Evolutionary conservation across 2,888 invertebrate genomes (phyloP), one percentile per base, ranked within the genome.

Genomic region (Dilophus febrilis): DNA sequence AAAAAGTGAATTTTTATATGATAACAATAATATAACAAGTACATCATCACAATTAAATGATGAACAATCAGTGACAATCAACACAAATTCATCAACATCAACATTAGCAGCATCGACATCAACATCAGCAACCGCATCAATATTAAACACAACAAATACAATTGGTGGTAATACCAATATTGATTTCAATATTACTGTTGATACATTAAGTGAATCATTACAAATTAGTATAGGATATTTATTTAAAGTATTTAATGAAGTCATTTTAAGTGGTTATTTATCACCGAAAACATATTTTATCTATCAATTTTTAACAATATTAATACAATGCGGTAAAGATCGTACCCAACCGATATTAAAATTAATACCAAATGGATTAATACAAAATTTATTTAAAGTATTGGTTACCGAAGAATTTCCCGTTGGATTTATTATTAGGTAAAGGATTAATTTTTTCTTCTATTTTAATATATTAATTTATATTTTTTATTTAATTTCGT

Each of bases 251-350:
- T 82, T 85, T 51, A 71, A 76, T 22, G 73, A 77, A 47, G 66
- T 80, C 38, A 77, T 57, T 8, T 49, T 50, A 27, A 55, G 53
- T 41, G 82, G 84, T n/a, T 76, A 80, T 50, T 70, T 86, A 0
- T 82, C 84, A 1, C 83, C 84, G 38, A 83, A 84, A 55, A 82
- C 84, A 1, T 76, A 83, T 54, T 87, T 87, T 53, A 79, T 85
- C 40, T 72, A 82, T 49, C 76, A 84, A 52, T 79, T 87, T 53
- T 64, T 87, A 28, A 71, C 77, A 37, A 68, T 76, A 45, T 67
- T 82, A 35, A 84, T 86, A 1, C 75, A 78, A 49, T 80, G 80
- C 57, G 84, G 84, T 1, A 74, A 75, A 38, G 78, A 82, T 37
- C 68, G 77, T 49, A 71, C 79, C 10, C 69, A 74, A 41, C 65